Base-by-base conservation (phyloP, 2,797 vertebrate species). In the Coranthus polyacanthus region DNA sequence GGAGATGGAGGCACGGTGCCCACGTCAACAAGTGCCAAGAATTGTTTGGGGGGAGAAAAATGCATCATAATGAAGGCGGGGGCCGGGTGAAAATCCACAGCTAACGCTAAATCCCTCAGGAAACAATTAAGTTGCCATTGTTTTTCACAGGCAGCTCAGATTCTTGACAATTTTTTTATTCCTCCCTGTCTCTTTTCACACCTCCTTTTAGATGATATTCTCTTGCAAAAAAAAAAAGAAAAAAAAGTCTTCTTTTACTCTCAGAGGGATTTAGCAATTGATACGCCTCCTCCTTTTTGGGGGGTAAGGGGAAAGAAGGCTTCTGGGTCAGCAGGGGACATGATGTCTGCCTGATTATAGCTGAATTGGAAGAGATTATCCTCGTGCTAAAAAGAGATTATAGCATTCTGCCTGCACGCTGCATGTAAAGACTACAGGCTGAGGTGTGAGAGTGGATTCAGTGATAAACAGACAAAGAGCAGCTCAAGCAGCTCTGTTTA, bases 1-100 rank as follows among this genome's bases (percentile, higher is more conserved):
- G 76, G 65, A 77, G 79, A 70, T 54, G 74, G 84, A 79, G 78
- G 74, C 88, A 62, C 12, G 45, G 75, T 74, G 82, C 79, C 84
- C 81, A 77, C 78, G 41, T 80, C 88, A 88, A 88, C 81, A 87
- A 88, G 78, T 83, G 90, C 88, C 85, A 88, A 57, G 59, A 56
- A 68, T 71, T 78, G 62, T 82, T 81, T 80, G 55, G 3, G 17
- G n/a, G 57, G 36, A 45, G 58, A 38, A 24, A 39, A 53, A 57
- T 64, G 77, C 73, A 83, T 73, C 61, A 81, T 87, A 89, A 89
- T 83, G 86, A 89, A 82, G 69, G 59, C 26, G 52, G 67, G 51
- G 75, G 74, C 32, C 3, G 52, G 63, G 57, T 6, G 13, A 20
- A 67, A 79, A 86, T 81, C 82, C 56, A 29, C 58, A 2, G 77